These are phyloP conservation scores for Hemicentrotus pulcherrimus DNA, from an alignment of 35 echinoderm and acorn worm genomes.

Conservation along the genomic window DNA sequence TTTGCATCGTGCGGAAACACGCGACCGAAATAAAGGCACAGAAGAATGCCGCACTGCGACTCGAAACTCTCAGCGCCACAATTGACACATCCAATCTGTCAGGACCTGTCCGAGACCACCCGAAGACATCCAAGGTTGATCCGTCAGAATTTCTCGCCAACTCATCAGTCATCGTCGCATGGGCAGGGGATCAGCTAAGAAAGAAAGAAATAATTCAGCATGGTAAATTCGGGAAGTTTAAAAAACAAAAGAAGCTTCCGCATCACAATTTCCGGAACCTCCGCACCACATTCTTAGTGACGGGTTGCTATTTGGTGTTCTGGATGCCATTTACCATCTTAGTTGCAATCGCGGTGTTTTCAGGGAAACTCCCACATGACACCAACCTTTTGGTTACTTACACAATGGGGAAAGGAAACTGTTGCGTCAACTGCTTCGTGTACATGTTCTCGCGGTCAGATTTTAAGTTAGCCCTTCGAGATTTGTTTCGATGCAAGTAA, in stretches of 20 bases:
- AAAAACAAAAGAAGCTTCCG: not conserved
- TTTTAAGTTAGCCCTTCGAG: not conserved
- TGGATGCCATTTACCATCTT: not conserved
- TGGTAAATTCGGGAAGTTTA: not conserved
- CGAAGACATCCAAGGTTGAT: not conserved
- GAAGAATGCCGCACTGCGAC: not conserved
- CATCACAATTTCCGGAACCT: not conserved
- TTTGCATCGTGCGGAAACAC: not conserved
- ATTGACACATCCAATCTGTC: not conserved
- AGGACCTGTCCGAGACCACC: not conserved
- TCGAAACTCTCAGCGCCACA: not conserved
- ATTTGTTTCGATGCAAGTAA: not conserved
- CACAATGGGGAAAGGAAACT: not conserved
- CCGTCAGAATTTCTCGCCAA: not conserved
- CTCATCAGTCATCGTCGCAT: not conserved
- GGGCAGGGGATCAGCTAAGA: not conserved
- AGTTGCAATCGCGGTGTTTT: not conserved
- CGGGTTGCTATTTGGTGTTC: not conserved
- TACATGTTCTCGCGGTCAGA: not conserved
- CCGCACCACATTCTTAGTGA: not conserved
- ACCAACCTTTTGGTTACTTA: not conserved
- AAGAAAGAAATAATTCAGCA: not conserved
- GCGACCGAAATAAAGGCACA: not conserved
- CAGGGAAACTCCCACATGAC: not conserved
- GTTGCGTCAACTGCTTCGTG: not conserved